These are phyloP conservation scores for Drosophila kanekoi DNA, from an alignment of 2,888 invertebrate genomes.

Conservation along the genomic window DNA sequence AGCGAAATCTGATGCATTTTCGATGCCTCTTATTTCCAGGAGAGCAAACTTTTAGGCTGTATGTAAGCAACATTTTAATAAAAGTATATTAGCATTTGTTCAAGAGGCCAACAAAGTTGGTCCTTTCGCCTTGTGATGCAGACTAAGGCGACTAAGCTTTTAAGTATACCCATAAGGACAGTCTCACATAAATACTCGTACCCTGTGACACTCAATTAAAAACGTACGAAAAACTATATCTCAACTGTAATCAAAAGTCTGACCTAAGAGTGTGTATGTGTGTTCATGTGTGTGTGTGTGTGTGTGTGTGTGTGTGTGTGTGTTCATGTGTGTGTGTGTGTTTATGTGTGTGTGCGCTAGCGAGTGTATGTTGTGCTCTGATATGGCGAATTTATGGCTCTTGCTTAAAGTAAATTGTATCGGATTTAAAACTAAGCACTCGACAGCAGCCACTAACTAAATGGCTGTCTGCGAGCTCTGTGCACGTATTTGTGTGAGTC, in stretches of 20 bases:
- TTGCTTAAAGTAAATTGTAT: constrained; percentile 71
- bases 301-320: background rate
- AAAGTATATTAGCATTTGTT: constrained; percentile 13
- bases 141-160: constrained; percentile 1
- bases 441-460: constrained; percentile 64
- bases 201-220: constrained; percentile 53
- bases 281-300: background rate
- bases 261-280: background rate
- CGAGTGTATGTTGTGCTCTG: constrained; percentile 22
- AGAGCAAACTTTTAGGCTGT: background rate
- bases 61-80: constrained; percentile 5
- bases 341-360: background rate
- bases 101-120: constrained; percentile 12
- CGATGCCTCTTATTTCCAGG: background rate
- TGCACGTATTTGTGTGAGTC: background rate
- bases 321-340: background rate
- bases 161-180: constrained; percentile 1
- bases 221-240: constrained; percentile 39
- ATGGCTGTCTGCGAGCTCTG: constrained; percentile 45
- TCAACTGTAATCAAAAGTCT: constrained; percentile 34
- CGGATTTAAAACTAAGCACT: constrained; percentile 67
- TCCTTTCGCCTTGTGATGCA: background rate
- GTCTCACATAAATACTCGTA: constrained; percentile 9
- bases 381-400: constrained; percentile 56
- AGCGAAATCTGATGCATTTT: background rate